Evolutionary conservation across 1,140 invertebrate species (phyloP).

Genomic region (Heliconius himera): DNA sequence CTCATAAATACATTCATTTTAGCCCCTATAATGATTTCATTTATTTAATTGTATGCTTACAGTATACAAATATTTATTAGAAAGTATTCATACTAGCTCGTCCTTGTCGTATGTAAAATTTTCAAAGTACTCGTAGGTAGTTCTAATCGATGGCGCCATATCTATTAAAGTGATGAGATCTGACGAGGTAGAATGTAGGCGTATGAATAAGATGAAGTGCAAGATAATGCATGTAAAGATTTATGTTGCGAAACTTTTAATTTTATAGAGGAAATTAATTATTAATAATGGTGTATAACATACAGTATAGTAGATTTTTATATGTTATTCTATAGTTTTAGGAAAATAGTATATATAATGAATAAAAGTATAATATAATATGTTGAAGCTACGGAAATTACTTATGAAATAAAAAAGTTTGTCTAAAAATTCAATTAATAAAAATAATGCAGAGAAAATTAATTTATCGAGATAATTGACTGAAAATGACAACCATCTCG

Average conservation of each 20-base stretch:
- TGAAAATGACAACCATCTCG: no score
- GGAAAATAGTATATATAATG: no score
- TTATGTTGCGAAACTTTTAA: conserved; percentile 2
- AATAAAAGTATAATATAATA: no score
- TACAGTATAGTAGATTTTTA: no score
- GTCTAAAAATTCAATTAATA: no score
- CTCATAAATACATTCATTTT: no score
- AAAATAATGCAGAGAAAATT: no score
- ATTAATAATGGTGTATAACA: neutral
- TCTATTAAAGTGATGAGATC: neutral
- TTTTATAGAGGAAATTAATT: conserved; percentile 1
- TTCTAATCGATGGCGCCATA: neutral
- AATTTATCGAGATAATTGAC: no score
- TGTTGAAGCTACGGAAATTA: no score
- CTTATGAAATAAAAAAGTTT: no score
- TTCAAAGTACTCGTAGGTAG: neutral
- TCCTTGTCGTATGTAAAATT: neutral
- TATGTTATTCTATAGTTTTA: no score
- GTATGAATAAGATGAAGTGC: conserved; percentile 3
- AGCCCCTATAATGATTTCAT: no score
- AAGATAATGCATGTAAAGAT: neutral
- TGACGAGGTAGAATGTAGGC: neutral
- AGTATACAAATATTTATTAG: neutral
- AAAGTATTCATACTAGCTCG: neutral
- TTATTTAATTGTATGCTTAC: neutral